A percentile compares a stretch with the other conserved stretches of the same genome.
Evolutionary conservation across 2,888 invertebrate species (phyloP).

Genomic region (Troides helena): DNA sequence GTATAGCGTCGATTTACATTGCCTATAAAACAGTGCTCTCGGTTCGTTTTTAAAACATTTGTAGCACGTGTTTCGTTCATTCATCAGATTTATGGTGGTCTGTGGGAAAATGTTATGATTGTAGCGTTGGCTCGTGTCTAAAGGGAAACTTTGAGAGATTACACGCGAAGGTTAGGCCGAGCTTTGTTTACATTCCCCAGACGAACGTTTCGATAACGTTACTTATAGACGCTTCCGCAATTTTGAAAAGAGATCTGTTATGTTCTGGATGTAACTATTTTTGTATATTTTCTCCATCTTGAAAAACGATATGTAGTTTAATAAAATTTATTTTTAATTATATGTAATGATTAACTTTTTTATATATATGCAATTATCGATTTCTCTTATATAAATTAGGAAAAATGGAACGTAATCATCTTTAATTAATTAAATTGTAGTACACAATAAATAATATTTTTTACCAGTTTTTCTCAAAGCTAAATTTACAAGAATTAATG

Average conservation of each 20-base stretch:
- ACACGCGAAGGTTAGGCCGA: slow-evolving; percentile 34
- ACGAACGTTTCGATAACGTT: slow-evolving; percentile 38
- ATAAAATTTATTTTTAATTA: background rate
- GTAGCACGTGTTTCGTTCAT: slow-evolving; percentile 80
- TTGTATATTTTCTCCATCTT: background rate
- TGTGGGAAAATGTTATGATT: slow-evolving; percentile 77
- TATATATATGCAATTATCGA: too few species aligned
- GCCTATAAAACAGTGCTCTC: slow-evolving; percentile 79
- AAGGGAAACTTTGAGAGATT: slow-evolving; percentile 41
- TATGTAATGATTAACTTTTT: background rate
- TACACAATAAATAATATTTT: too few species aligned
- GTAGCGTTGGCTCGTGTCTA: slow-evolving; percentile 47
- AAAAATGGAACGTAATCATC: too few species aligned
- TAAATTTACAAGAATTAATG: too few species aligned
- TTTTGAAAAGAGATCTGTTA: background rate
- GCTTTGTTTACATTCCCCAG: slow-evolving; percentile 41
- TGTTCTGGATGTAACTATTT: background rate
- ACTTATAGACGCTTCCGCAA: slow-evolving; percentile 9
- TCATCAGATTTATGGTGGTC: slow-evolving; percentile 78
- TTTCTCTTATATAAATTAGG: too few species aligned
- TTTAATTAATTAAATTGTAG: too few species aligned
- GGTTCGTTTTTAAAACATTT: slow-evolving; percentile 76
- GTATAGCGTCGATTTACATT: slow-evolving; percentile 77
- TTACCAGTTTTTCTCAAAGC: too few species aligned
- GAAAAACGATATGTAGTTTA: background rate